Percentiles rank a stretch among this genome's conserved stretches.
Conservation (phyloP, 1,140 invertebrate genomes). For the Pogonognathellus flavescens region DNA sequence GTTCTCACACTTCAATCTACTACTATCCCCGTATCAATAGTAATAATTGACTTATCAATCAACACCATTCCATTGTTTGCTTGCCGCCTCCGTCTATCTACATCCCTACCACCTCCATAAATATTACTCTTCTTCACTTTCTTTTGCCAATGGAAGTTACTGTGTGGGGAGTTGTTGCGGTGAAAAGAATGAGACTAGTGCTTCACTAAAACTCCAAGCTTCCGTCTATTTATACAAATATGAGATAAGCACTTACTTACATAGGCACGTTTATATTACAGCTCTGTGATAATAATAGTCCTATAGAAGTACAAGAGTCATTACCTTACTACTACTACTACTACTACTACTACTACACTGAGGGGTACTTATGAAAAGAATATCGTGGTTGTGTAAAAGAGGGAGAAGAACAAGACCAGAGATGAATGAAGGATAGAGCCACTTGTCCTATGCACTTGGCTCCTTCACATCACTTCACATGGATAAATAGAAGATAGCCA, state of each 20-base stretch:
- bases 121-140: neutral
- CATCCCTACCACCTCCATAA: neutral
- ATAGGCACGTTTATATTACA: no score
- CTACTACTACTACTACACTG: no score
- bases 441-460: slow-evolving; percentile 18
- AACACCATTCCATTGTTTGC: slow-evolving; percentile 38
- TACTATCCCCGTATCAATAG: slow-evolving; percentile 28
- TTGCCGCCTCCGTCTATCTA: slow-evolving; percentile 9
- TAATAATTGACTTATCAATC: slow-evolving; percentile 54
- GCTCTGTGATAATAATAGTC: no score
- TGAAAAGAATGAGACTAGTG: neutral
- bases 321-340: no score
- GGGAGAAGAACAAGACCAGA: slow-evolving; percentile 3
- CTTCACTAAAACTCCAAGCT: neutral
- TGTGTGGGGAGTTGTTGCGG: neutral
- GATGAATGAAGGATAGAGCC: no score
- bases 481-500: slow-evolving; percentile 30
- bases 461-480: neutral
- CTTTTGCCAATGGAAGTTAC: neutral
- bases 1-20: neutral
- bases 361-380: no score
- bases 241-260: neutral
- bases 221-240: slow-evolving; percentile 1
- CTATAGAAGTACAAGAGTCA: no score
- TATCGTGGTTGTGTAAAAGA: neutral